Evolutionary conservation across 2,113 vertebrate species (phyloP).

Genomic region (Spizaetus ornatus): DNA sequence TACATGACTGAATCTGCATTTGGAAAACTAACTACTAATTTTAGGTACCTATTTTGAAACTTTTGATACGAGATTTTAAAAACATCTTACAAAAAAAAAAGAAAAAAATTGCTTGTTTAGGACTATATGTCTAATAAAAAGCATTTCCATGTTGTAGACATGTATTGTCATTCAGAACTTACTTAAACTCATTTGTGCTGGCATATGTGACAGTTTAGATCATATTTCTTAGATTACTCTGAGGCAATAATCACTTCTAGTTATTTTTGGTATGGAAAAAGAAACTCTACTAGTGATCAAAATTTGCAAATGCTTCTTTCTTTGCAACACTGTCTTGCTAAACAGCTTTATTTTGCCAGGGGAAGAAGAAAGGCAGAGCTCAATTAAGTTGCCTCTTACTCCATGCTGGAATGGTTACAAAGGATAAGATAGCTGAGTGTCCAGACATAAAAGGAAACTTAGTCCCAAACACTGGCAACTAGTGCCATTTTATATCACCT

Average conservation of each 20-base stretch:
- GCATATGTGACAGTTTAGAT: not conserved
- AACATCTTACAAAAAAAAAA: not conserved
- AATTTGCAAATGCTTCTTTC: not conserved
- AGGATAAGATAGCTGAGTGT: not conserved
- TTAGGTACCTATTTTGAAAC: not conserved
- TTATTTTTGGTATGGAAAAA: not conserved
- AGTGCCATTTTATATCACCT: not conserved
- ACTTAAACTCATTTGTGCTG: not conserved
- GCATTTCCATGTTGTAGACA: not conserved
- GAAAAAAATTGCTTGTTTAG: not conserved
- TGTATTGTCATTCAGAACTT: not conserved
- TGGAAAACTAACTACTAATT: not conserved
- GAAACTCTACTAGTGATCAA: not conserved
- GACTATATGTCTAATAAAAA: not conserved
- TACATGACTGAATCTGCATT: not conserved
- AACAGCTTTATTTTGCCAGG: not conserved
- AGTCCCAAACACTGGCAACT: fast-evolving
- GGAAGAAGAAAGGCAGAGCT: not conserved
- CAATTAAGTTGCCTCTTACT: not conserved
- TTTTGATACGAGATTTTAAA: not conserved
- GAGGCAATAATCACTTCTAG: not conserved
- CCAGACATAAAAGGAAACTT: not conserved
- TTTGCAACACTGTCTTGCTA: not conserved
- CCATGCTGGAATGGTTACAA: not conserved
- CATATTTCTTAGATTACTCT: not conserved